Evolutionary conservation across 2,113 vertebrate genomes (phyloP).

Genomic region (Sardina pilchardus): DNA sequence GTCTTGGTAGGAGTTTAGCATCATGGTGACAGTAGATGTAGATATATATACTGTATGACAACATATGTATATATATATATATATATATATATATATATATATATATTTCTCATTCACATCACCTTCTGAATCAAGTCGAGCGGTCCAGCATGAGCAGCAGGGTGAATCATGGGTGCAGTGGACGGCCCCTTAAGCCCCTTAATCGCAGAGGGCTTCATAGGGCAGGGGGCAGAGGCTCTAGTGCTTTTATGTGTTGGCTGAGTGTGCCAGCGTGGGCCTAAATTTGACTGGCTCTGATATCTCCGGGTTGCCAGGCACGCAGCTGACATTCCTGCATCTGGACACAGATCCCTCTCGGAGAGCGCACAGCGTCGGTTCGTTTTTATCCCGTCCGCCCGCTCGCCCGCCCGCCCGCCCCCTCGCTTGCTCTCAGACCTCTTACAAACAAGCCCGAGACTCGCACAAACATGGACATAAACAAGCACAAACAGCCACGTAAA

Average conservation of each 20-base stretch:
- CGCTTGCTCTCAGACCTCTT: not conserved
- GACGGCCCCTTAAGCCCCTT: not conserved
- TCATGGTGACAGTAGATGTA: not conserved
- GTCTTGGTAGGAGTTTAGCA: not conserved
- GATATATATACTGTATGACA: too few relatives aligned
- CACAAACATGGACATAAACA: constrained; percentile 37
- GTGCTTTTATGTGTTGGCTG: constrained; percentile 20
- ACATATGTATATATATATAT: not conserved
- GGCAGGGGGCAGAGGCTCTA: not conserved
- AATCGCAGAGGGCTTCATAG: not conserved
- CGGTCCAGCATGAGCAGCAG: not conserved
- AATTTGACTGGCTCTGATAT: constrained; percentile 27
- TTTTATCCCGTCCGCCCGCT: not conserved
- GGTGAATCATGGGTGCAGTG: not conserved
- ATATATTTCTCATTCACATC: not conserved
- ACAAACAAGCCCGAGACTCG: constrained; percentile 9
- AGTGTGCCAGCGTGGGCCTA: constrained; percentile 8
- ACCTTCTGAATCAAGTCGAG: not conserved
- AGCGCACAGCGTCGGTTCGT: not conserved
- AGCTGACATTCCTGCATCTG: constrained; percentile 25
- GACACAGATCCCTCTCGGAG: not conserved
- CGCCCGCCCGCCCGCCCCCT: not conserved
- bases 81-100: too few relatives aligned
- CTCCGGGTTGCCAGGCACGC: constrained; percentile 29
- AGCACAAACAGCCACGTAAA: constrained; percentile 15